Percentiles rank a stretch among this genome's conserved stretches.
These are phyloP conservation scores for Julus scanicus DNA, from an alignment of 2,888 invertebrate genomes.

Conservation along the genomic window DNA sequence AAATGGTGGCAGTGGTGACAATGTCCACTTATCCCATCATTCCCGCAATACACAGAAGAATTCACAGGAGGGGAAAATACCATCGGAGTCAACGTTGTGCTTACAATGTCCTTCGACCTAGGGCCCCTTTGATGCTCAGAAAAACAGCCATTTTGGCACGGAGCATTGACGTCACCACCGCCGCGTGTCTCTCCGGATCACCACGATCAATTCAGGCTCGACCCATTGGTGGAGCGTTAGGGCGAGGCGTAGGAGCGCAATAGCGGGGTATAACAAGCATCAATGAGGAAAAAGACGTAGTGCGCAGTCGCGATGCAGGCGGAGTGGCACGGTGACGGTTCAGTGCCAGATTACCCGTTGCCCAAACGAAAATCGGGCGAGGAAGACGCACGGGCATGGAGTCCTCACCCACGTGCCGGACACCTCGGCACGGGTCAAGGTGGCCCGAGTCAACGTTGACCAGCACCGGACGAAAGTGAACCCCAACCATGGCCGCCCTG, in stretches of 20 bases:
- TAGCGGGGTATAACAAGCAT: background rate
- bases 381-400: conserved; percentile 20
- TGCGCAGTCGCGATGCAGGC: conserved; percentile 29
- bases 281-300: conserved; percentile 9
- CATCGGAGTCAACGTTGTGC: too few relatives aligned
- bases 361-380: background rate
- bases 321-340: background rate
- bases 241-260: background rate
- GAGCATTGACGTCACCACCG: background rate
- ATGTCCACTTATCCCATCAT: too few relatives aligned
- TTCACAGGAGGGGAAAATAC: too few relatives aligned
- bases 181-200: background rate
- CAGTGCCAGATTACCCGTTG: background rate
- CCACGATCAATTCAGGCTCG: background rate
- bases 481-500: background rate
- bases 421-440: background rate
- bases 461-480: background rate
- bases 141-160: too few relatives aligned
- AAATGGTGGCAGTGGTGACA: too few relatives aligned
- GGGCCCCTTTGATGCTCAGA: too few relatives aligned
- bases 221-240: background rate
- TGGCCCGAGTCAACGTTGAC: background rate
- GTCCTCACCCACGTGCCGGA: background rate
- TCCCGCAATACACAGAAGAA: too few relatives aligned
- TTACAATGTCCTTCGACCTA: too few relatives aligned